Conservation (phyloP, 2,113 vertebrate species). For the Mus pahari region DNA sequence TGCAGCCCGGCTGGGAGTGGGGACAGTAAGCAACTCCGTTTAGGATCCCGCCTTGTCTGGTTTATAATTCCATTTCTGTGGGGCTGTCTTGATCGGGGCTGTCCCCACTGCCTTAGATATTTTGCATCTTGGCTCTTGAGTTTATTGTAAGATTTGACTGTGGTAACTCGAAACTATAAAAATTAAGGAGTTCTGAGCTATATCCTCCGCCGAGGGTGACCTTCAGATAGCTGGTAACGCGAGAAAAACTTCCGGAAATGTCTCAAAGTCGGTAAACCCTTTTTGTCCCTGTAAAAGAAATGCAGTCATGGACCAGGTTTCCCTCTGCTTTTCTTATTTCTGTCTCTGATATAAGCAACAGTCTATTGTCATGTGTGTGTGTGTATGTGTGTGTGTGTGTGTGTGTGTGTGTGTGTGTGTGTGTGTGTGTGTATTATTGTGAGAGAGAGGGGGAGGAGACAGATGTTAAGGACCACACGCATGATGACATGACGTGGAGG, state of each 20-base stretch:
- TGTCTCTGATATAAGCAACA: neutral
- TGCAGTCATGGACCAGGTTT: neutral
- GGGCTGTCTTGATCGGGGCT: neutral
- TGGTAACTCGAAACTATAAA: neutral
- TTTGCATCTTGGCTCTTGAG: neutral
- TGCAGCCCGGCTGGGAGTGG: neutral
- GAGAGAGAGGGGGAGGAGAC: neutral
- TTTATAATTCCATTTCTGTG: neutral
- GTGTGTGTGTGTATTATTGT: neutral
- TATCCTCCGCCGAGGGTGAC: neutral
- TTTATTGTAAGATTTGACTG: neutral
- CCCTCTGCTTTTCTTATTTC: neutral
- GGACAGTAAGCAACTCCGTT: neutral
- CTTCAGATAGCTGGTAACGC: neutral
- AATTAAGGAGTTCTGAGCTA: neutral
- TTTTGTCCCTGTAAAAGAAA: neutral
- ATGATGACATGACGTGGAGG: neutral
- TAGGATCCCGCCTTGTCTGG: neutral
- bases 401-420: neutral
- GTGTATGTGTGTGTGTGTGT: neutral
- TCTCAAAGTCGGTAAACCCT: neutral
- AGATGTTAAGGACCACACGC: neutral
- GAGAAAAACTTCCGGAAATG: neutral
- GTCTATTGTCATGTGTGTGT: neutral
- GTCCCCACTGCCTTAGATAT: neutral